Evolutionary conservation across 2,888 invertebrate species (phyloP).

Genomic region (Scotopteryx bipunctaria): DNA sequence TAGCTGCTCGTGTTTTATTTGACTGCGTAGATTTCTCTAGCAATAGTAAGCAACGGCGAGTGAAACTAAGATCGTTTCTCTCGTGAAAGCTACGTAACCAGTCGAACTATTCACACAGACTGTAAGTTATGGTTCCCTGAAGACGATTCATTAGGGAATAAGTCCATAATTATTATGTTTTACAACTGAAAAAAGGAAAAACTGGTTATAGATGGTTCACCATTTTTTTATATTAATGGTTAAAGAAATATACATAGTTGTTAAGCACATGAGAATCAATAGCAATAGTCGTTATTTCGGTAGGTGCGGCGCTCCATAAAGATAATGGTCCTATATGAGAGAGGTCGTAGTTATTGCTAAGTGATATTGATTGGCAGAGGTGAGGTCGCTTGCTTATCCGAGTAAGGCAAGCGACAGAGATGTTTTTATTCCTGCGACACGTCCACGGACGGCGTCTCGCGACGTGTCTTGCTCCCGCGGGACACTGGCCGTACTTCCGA

Average conservation of each 20-base stretch:
- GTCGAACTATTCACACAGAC: constrained; percentile 46
- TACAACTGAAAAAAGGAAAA: too few species aligned
- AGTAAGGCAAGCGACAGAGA: constrained; percentile 57
- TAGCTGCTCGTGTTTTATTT: constrained; percentile 19
- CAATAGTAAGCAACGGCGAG: constrained; percentile 47
- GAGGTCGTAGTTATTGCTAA: constrained; percentile 68
- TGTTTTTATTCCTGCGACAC: constrained; percentile 80
- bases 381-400: constrained; percentile 44
- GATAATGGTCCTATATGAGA: constrained; percentile 58
- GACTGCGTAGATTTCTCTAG: constrained; percentile 57
- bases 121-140: constrained; percentile 6
- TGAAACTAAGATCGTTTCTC: constrained; percentile 74
- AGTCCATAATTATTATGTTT: too few species aligned
- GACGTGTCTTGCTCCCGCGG: constrained; percentile 78
- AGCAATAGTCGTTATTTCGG: constrained; percentile 52
- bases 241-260: constrained; percentile 40
- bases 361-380: constrained; percentile 74
- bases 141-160: too few species aligned
- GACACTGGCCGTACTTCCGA: constrained; percentile 80
- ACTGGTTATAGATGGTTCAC: too few species aligned
- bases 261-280: constrained; percentile 35
- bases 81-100: constrained; percentile 71
- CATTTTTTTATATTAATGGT: too few species aligned
- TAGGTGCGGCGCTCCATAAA: constrained; percentile 52
- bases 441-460: constrained; percentile 71